These are phyloP conservation scores for Ctenomys sociabilis DNA, from an alignment of 2,113 vertebrate species.

Conservation along the genomic window DNA sequence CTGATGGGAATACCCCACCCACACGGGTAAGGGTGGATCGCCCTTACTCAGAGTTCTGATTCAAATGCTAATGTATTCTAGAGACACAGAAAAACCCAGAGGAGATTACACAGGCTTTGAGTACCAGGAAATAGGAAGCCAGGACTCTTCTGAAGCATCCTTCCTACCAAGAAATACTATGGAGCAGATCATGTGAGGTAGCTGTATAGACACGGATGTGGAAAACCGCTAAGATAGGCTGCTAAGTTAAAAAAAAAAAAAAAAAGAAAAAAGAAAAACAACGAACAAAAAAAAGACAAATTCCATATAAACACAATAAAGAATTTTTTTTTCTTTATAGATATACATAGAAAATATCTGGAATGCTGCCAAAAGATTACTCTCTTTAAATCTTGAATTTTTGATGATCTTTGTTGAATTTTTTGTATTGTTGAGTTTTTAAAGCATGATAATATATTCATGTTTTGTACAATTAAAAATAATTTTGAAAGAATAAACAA, in stretches of 20 bases:
- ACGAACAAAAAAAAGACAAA: too few species aligned
- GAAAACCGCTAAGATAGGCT: not conserved
- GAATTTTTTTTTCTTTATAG: not conserved
- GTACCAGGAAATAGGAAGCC: conserved; percentile 16
- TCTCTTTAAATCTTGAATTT: conserved; percentile 48
- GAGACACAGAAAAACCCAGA: conserved; percentile 39
- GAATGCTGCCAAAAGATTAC: conserved; percentile 16
- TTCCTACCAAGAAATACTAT: not conserved
- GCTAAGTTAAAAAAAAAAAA: conserved; percentile 1
- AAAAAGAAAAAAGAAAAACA: not conserved
- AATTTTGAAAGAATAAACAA: conserved; percentile 54
- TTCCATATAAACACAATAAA: not conserved
- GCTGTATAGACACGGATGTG: not conserved
- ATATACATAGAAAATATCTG: conserved; percentile 20
- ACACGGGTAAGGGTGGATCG: conserved; percentile 31
- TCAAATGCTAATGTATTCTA: conserved; percentile 66
- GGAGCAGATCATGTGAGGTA: not conserved
- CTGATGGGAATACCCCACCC: not conserved
- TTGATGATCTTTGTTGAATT: conserved; percentile 59
- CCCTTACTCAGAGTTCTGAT: conserved; percentile 51
- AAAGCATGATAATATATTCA: conserved; percentile 65
- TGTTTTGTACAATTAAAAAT: conserved; percentile 51
- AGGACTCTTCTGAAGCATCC: not conserved
- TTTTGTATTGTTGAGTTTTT: conserved; percentile 50
- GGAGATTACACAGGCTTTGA: conserved; percentile 12